These are phyloP conservation scores for Latheticus oryzae DNA, from an alignment of 2,888 invertebrate species.

Conservation along the genomic window DNA sequence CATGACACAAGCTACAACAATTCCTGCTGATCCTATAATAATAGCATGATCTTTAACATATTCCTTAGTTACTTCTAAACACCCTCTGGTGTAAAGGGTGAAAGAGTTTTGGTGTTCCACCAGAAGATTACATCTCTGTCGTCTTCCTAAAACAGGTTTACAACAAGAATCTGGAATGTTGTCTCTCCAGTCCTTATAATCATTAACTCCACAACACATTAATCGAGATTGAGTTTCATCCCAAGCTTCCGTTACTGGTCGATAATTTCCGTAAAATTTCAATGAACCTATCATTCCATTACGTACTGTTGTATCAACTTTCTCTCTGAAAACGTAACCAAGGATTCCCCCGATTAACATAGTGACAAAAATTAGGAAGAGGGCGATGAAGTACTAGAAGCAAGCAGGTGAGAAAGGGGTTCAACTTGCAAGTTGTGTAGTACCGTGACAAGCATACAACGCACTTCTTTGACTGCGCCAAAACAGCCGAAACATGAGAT, in stretches of 20 bases:
- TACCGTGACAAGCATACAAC: slow-evolving; percentile 92
- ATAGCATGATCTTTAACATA: slow-evolving; percentile 83
- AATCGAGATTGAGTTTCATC: slow-evolving; percentile 86
- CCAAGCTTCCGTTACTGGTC: slow-evolving; percentile 84
- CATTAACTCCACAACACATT: slow-evolving; percentile 86
- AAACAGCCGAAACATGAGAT: slow-evolving; percentile 92
- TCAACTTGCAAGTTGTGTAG: no score
- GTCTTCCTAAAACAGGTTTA: slow-evolving; percentile 70
- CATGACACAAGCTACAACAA: slow-evolving; percentile 87
- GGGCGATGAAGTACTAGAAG: slow-evolving; percentile 87
- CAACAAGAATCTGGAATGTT: slow-evolving; percentile 84
- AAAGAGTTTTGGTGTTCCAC: slow-evolving; percentile 68
- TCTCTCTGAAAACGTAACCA: slow-evolving; percentile 89
- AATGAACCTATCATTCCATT: slow-evolving; percentile 83
- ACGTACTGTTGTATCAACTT: slow-evolving; percentile 80
- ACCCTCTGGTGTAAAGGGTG: slow-evolving; percentile 80
- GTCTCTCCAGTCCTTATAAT: slow-evolving; percentile 81
- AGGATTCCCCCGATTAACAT: slow-evolving; percentile 92
- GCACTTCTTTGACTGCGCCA: slow-evolving; percentile 93
- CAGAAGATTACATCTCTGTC: slow-evolving; percentile 70
- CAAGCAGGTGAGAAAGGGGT: not conserved
- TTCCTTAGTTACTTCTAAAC: slow-evolving; percentile 76
- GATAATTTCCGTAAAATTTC: slow-evolving; percentile 77
- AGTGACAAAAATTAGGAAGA: slow-evolving; percentile 89
- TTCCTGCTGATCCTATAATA: slow-evolving; percentile 83